Conservation (phyloP, 2,113 vertebrate species). For the Clinocottus analis region DNA sequence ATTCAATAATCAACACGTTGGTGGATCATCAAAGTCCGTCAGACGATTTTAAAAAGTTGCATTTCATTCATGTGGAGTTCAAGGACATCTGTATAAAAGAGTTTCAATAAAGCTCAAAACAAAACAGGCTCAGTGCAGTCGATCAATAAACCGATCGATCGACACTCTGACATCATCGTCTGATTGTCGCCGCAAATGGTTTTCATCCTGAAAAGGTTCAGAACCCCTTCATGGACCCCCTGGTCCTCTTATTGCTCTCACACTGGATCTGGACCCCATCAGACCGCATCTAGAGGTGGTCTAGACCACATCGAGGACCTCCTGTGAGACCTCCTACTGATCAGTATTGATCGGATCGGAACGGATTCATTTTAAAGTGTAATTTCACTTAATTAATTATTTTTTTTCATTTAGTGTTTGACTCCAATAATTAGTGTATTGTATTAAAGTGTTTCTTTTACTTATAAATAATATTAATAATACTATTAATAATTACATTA, state of each 20-base stretch:
- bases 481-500: no score
- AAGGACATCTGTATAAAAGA: conserved; percentile 19
- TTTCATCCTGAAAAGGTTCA: conserved; percentile 30
- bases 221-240: neutral
- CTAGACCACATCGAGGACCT: neutral
- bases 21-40: neutral
- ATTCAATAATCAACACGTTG: neutral
- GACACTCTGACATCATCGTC: conserved; percentile 35
- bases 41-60: neutral
- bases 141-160: conserved; percentile 19
- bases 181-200: conserved; percentile 69
- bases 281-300: neutral
- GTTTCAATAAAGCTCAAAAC: conserved; percentile 17
- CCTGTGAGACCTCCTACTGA: no score
- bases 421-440: no score
- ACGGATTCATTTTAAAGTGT: no score
- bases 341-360: no score
- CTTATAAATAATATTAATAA: no score
- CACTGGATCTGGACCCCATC: neutral
- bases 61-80: conserved; percentile 24
- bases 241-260: conserved; percentile 64
- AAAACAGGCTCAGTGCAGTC: conserved; percentile 6
- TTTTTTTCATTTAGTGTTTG: no score
- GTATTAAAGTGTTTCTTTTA: no score
- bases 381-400: no score